Conservation (phyloP, 2,113 vertebrate genomes). For the Datnioides undecimradiatus region DNA sequence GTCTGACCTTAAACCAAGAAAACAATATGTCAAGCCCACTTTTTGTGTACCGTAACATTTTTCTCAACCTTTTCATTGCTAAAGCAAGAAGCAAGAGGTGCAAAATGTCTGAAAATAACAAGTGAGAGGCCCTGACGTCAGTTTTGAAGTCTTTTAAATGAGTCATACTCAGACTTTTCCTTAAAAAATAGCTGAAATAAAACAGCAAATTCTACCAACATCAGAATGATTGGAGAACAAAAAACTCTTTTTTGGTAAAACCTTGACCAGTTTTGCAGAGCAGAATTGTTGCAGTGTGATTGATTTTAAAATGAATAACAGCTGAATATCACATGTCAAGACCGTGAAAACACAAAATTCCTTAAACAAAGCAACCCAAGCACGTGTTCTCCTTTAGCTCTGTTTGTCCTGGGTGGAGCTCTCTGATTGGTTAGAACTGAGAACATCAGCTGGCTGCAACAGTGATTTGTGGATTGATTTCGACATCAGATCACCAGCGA, state of each 20-base stretch:
- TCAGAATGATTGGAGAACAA: too few species aligned
- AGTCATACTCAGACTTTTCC: too few species aligned
- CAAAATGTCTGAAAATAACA: background rate
- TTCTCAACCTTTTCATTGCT: background rate
- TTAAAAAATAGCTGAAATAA: too few species aligned
- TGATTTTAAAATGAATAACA: too few species aligned
- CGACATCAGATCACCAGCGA: background rate
- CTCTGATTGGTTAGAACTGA: background rate
- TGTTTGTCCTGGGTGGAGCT: background rate
- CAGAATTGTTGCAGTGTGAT: background rate
- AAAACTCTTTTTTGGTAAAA: too few species aligned
- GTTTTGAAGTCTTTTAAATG: too few species aligned
- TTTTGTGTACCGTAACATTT: background rate
- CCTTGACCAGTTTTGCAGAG: background rate
- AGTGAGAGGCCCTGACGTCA: background rate
- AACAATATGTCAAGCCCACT: background rate
- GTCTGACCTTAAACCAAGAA: background rate
- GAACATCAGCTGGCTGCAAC: background rate
- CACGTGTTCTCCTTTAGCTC: too few species aligned
- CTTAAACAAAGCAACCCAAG: background rate
- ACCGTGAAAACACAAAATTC: too few species aligned
- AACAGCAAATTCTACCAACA: too few species aligned
- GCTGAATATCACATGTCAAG: background rate
- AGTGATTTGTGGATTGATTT: background rate
- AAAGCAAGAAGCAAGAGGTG: too few species aligned